Conservation (phyloP, 2,888 invertebrate genomes). For the Emmelina monodactyla region DNA sequence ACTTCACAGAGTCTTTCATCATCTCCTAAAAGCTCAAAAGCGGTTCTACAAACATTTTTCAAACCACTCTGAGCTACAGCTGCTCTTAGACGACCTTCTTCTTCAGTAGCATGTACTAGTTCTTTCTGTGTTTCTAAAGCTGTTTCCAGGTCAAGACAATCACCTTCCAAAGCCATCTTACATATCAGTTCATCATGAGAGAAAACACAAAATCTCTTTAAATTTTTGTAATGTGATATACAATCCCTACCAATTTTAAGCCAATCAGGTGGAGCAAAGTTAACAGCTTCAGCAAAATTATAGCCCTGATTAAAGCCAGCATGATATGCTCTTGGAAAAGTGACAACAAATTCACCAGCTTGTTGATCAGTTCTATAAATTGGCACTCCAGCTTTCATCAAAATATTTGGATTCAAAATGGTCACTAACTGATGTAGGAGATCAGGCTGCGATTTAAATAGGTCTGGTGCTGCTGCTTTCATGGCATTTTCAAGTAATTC, state of each 20-base stretch:
- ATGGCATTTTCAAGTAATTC: constrained; percentile 75
- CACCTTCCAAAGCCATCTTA: constrained; percentile 75
- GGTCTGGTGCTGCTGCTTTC: constrained; percentile 74
- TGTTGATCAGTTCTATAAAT: constrained; percentile 73
- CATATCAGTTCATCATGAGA: constrained; percentile 83
- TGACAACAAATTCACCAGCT: constrained; percentile 83
- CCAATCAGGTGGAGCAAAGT: constrained; percentile 85
- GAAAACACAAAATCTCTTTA: constrained; percentile 78
- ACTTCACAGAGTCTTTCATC: constrained; percentile 75
- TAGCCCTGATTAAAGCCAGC: constrained; percentile 84
- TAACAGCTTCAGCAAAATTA: constrained; percentile 86
- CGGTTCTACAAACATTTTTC: constrained; percentile 65
- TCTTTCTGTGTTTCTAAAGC: constrained; percentile 75
- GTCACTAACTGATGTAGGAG: constrained; percentile 81
- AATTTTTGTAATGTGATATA: constrained; percentile 72
- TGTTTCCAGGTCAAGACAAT: constrained; percentile 70
- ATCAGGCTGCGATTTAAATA: constrained; percentile 77
- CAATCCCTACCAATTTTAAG: constrained; percentile 74
- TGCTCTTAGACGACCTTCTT: constrained; percentile 44
- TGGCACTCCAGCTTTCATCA: constrained; percentile 69
- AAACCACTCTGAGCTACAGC: constrained; percentile 57
- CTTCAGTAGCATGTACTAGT: constrained; percentile 67
- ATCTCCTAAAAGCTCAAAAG: constrained; percentile 75
- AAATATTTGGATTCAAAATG: constrained; percentile 78
- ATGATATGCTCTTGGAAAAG: constrained; percentile 82